Base-by-base conservation (phyloP, 1,140 invertebrate species). In the Eueides isabella region DNA sequence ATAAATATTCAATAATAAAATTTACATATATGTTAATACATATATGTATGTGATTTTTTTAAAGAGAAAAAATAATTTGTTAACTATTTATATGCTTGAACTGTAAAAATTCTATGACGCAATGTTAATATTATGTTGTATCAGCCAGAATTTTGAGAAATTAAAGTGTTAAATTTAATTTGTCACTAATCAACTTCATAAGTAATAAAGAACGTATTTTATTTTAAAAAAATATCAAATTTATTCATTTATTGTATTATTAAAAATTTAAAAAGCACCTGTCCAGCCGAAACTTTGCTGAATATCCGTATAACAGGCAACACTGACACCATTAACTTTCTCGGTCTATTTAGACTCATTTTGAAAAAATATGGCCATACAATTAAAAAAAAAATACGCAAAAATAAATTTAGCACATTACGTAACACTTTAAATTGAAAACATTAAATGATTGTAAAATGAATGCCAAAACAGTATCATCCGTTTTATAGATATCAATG, bases 231-330 rank as follows among this genome's bases (percentile, higher is more conserved):
- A 16, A 38, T 38, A 19, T n/a, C 41, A 44, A 44, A 44, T 44
- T 19, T 26, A 12, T 55, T 55, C 11, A 55, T n/a, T 23, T 23
- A 55, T 23, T 55, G 9, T n/a, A 55, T 26, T 30, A 23, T 6
- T 35, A 61, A n/a, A 61, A 69, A 12, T n/a, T 16, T 16, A 65
- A 19, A 65, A 26, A 38, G 38, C 68, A 92, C 90, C 88, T 92
- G 90, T 61, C 81, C 82, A 6, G 89, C 78, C 2, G 89, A 86
- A 26, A 87, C 89, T 85, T 88, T 86, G 26, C 81, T 89, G 67
- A 92, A 91, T n/a, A 92, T 87, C 16, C 89, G 70, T 30, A 91
- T 80, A 2, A 88, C 82, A 23, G 90, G 88, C 72, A 85, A 77
- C 67, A 92, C 82, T 7, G 85, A 82, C 14, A 85, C 76, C 31